Conservation (phyloP, 2,888 invertebrate species). For the Tortricodes alternella region DNA sequence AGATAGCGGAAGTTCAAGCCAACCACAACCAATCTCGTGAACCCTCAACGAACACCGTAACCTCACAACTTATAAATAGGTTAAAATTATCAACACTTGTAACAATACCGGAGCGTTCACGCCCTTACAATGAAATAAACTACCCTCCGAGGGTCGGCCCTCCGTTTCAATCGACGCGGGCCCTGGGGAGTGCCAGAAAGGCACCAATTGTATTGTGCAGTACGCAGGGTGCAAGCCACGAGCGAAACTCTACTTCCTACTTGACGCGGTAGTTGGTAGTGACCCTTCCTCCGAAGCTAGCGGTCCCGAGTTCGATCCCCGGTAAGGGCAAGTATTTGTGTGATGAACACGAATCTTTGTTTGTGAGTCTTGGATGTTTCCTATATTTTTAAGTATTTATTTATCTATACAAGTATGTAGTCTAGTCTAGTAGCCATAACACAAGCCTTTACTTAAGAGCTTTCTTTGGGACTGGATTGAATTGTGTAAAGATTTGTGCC, state of each 20-base stretch:
- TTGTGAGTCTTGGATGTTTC: too few species aligned
- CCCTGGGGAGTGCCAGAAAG: conserved; percentile 32
- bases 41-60: neutral
- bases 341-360: too few species aligned
- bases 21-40: neutral
- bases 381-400: too few species aligned
- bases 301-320: too few species aligned
- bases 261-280: too few species aligned
- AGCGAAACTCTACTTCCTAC: neutral
- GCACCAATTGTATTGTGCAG: conserved; percentile 31
- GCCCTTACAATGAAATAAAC: conserved; percentile 52
- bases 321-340: too few species aligned
- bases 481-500: too few species aligned
- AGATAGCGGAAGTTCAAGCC: neutral
- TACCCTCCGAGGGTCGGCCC: conserved; percentile 42
- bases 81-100: conserved; percentile 31
- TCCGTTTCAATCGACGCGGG: conserved; percentile 43
- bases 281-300: too few species aligned
- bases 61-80: conserved; percentile 28
- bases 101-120: conserved; percentile 37
- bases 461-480: too few species aligned
- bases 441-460: too few species aligned
- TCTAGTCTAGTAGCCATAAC: too few species aligned
- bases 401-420: too few species aligned
- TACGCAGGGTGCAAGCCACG: neutral